Conservation (phyloP, 2,113 vertebrate genomes). For the Boulengeromyrus knoepffleri region DNA sequence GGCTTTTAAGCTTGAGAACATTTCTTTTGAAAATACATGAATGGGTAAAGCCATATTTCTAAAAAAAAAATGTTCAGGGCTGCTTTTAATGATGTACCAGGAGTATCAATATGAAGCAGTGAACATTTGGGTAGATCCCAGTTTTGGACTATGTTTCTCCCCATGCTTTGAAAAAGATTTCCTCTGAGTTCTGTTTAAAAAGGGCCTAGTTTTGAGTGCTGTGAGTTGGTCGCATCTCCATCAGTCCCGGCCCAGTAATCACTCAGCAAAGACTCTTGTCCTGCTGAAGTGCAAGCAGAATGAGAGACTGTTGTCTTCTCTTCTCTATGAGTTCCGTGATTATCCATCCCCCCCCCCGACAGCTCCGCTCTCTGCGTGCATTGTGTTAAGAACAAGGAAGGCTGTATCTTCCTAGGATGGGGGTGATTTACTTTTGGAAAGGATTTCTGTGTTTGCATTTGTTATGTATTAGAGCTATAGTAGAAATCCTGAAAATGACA, state of each 20-base stretch:
- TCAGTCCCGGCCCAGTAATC: neutral
- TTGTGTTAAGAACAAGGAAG: neutral
- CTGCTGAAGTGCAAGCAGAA: neutral
- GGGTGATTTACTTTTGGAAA: neutral
- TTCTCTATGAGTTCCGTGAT: neutral
- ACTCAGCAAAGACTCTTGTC: neutral
- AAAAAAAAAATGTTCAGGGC: conserved; percentile 1
- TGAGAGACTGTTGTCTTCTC: neutral
- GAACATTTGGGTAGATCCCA: neutral
- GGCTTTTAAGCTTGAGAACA: neutral
- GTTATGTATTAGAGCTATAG: neutral
- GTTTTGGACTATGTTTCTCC: neutral
- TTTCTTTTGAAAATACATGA: neutral
- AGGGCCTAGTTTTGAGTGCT: neutral
- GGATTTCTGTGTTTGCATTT: neutral
- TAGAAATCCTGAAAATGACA: neutral
- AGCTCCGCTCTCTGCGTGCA: neutral
- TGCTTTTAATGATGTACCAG: neutral
- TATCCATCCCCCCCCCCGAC: neutral
- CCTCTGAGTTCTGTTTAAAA: neutral
- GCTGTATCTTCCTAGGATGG: neutral
- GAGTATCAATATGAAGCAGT: neutral
- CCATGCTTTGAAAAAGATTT: neutral
- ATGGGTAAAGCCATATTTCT: neutral
- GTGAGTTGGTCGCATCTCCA: no score